Conservation (phyloP, 2,113 vertebrate species). For the Gobius niger region DNA sequence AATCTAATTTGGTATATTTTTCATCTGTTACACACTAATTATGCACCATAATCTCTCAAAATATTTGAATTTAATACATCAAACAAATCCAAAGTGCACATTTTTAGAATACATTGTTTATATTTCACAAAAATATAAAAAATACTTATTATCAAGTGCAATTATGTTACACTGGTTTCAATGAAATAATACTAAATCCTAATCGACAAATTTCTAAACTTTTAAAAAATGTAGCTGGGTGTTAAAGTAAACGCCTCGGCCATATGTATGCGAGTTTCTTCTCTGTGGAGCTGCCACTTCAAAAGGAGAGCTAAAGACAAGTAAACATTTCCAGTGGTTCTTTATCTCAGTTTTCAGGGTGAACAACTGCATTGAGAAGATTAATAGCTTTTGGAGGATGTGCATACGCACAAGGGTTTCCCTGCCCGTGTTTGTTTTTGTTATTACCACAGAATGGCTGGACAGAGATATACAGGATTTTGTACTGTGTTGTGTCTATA, state of each 20-base stretch:
- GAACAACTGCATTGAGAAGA: slow-evolving; percentile 73
- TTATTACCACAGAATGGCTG: slow-evolving; percentile 68
- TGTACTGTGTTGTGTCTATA: slow-evolving; percentile 13
- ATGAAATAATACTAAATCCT: not conserved
- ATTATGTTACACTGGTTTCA: not conserved
- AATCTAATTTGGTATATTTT: not conserved
- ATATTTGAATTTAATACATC: too few species aligned
- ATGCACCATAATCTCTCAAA: too few species aligned
- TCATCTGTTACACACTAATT: not conserved
- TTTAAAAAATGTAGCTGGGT: not conserved
- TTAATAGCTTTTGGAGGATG: slow-evolving; percentile 76
- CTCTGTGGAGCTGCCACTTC: slow-evolving; percentile 53
- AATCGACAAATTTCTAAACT: not conserved
- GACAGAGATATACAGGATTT: slow-evolving; percentile 51
- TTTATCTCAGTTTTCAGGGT: slow-evolving; percentile 78
- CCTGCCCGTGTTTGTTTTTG: slow-evolving; percentile 75
- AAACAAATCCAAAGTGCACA: too few species aligned
- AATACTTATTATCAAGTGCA: not conserved
- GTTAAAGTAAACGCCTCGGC: slow-evolving; percentile 12
- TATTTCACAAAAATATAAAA: not conserved
- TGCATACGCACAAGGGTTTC: slow-evolving; percentile 68
- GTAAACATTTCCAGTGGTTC: slow-evolving; percentile 76
- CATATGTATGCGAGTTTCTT: slow-evolving; percentile 31
- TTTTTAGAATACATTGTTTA: not conserved
- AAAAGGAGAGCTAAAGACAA: slow-evolving; percentile 67